Percentiles rank a stretch among this genome's conserved stretches.
Conservation (phyloP, 1,140 invertebrate species). For the Drosophila arawakana region DNA sequence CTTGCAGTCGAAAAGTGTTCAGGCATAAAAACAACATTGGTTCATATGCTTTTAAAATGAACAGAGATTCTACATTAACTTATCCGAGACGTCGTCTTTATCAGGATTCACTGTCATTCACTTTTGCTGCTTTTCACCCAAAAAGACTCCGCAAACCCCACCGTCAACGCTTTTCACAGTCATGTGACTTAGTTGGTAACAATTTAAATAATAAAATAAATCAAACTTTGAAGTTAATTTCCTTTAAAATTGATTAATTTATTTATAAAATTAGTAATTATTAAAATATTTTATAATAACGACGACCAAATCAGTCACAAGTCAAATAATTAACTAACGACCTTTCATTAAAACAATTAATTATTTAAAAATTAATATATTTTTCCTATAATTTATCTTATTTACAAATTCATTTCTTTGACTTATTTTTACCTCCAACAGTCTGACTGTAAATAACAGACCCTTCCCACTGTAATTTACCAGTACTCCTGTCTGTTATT, state of each 20-base stretch:
- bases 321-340: too few relatives aligned
- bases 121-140: neutral
- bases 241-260: neutral
- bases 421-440: too few relatives aligned
- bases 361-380: neutral
- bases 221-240: neutral
- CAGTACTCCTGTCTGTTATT: neutral
- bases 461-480: neutral
- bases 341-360: too few relatives aligned
- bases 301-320: too few relatives aligned
- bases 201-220: neutral
- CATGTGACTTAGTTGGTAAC: neutral
- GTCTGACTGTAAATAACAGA: neutral
- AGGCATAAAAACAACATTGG: conserved; percentile 75
- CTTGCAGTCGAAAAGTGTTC: conserved; percentile 39
- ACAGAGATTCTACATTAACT: conserved; percentile 80
- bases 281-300: too few relatives aligned
- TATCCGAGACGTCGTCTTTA: conserved; percentile 44
- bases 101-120: conserved; percentile 44
- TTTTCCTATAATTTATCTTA: neutral
- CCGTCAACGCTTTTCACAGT: neutral
- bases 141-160: neutral
- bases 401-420: neutral
- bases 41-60: conserved; percentile 77
- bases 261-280: too few relatives aligned